Base-by-base conservation (phyloP, 1,140 invertebrate species). In the Drosophila nebulosa region DNA sequence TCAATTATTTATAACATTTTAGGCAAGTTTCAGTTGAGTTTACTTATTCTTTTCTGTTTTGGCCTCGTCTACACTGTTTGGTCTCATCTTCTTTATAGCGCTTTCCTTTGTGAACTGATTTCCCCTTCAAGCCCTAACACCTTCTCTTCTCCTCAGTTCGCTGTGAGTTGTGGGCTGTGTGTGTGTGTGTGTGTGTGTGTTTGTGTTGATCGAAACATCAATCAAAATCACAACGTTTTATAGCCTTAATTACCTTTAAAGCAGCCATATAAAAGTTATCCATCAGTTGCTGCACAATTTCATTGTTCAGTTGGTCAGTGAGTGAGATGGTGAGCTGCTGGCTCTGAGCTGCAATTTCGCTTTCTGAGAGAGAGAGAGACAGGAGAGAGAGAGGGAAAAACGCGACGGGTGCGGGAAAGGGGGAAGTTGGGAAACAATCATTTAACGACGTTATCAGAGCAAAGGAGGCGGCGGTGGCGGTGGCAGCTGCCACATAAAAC, bases 391-490 rank as follows among this genome's bases (percentile, higher is more conserved):
- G 6, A 30, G 7, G 9, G 6, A 9, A 1, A 10, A 2, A 30
- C 6, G 10, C 7, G 10, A 32, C n/a, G n/a, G 30, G 30, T 32
- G 30, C 10, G 9, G 30, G 0, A 24, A 24, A 24, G 24, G 24
- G 24, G 24, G 24, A 24, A 4, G 9, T 32, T 7, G 30, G 30
- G 30, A 10, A 3, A 36, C 27, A 61, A 63, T 71, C 64, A 75
- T 76, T 86, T 86, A 86, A 83, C 67, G 58, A 83, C 83, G 83
- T 86, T 86, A 86, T 88, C 83, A 86, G 83, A 86, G 83, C 83
- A 51, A 39, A 63, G 62, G 70, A 51, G 68, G 16, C 35, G 32
- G 32, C 18, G 21, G 26, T 18, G 60, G 18, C 22, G n/a, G 18
- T 16, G 39, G 14, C 16, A 46, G 16, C 26, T 55, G 36, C 71